Evolutionary conservation across 2,113 vertebrate genomes (phyloP).

Genomic region (Pagrus major): DNA sequence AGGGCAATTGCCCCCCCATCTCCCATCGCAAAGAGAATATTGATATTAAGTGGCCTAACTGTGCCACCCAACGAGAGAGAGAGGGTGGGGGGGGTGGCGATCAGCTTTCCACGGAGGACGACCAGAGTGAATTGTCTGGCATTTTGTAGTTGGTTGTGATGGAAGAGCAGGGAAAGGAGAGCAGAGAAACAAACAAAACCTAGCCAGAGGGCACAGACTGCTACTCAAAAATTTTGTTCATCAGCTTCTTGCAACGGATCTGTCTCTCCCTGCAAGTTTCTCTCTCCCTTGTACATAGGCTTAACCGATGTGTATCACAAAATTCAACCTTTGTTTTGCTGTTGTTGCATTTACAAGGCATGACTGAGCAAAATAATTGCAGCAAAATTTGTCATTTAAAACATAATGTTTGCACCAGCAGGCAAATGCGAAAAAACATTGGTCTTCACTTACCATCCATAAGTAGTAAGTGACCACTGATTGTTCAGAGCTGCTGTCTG

Average conservation of each 20-base stretch:
- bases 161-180: constrained; percentile 42
- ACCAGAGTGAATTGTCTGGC: constrained; percentile 53
- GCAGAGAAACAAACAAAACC: constrained; percentile 22
- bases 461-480: neutral
- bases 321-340: neutral
- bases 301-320: neutral
- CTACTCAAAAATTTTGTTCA: constrained; percentile 18
- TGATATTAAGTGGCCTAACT: constrained; percentile 77
- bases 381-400: neutral
- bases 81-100: constrained; percentile 47
- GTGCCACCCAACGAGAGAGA: constrained; percentile 43
- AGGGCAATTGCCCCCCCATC: constrained; percentile 65
- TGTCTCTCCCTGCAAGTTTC: neutral
- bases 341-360: neutral
- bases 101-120: constrained; percentile 40
- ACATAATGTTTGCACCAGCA: neutral
- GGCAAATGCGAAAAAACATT: neutral
- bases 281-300: neutral
- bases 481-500: neutral
- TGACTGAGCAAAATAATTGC: neutral
- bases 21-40: constrained; percentile 71
- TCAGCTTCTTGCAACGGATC: neutral
- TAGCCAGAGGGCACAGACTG: constrained; percentile 38
- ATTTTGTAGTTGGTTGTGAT: constrained; percentile 61
- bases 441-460: too few species aligned